These are phyloP conservation scores for Neoseiulus cucumeris DNA, from an alignment of 1,140 invertebrate species.

Conservation along the genomic window DNA sequence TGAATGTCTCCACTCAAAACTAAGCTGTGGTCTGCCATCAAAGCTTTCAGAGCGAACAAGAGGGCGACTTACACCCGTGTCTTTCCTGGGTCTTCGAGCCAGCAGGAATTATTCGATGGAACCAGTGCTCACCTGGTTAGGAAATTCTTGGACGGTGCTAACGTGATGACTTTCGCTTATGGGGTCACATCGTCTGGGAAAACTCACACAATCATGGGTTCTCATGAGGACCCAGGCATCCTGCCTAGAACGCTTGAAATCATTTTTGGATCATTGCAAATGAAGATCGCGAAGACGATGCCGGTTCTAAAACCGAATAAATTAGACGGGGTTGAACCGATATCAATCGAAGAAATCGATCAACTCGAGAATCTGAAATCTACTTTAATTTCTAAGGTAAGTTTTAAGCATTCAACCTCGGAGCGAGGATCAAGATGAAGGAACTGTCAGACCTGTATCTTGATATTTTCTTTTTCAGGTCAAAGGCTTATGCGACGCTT, in stretches of 20 bases:
- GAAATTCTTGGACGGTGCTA: neutral
- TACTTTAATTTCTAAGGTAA: neutral
- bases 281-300: neutral
- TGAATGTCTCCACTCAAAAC: neutral
- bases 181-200: slow-evolving; percentile 31
- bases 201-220: slow-evolving; percentile 24
- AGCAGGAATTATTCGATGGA: neutral
- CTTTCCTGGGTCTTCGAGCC: neutral
- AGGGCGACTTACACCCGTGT: neutral
- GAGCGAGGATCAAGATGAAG: too few relatives aligned
- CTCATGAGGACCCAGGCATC: neutral
- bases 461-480: too few relatives aligned
- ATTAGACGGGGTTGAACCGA: neutral
- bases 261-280: neutral
- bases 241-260: neutral
- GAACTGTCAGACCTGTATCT: too few relatives aligned
- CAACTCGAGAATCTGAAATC: neutral
- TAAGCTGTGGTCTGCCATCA: neutral
- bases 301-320: neutral
- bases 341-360: neutral
- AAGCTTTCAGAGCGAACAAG: neutral
- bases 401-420: too few relatives aligned
- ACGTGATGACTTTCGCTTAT: slow-evolving; percentile 19
- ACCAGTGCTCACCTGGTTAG: neutral
- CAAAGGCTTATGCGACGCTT: neutral